Percentiles rank a stretch among this genome's conserved stretches.
phyloP scores from a whole-genome alignment of 2,113 vertebrate genomes.

The Dipodomys stephensi region DNA sequence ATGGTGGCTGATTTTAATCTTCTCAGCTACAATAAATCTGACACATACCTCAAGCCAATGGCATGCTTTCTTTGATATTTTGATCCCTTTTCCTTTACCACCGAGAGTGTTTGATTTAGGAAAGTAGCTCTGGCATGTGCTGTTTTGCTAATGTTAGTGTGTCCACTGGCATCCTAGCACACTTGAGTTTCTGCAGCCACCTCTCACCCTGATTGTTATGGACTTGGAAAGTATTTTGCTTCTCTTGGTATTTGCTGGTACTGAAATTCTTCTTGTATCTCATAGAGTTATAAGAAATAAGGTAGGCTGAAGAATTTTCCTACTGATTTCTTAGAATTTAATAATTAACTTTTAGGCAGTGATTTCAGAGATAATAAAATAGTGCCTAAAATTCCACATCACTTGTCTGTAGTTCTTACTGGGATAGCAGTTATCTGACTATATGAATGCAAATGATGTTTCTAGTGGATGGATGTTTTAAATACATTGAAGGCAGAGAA shows the following conservation, averaged over 20 bases:
- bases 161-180: conserved; percentile 53
- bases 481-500: not conserved
- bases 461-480: not conserved
- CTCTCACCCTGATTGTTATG: conserved; percentile 28
- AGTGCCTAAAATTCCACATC: not conserved
- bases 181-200: conserved; percentile 38
- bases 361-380: conserved; percentile 26
- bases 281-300: conserved; percentile 31
- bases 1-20: conserved; percentile 78
- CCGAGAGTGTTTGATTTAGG: conserved; percentile 65
- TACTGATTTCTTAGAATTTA: not conserved
- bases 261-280: conserved; percentile 31
- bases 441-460: conserved; percentile 7
- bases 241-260: conserved; percentile 48
- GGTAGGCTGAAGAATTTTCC: conserved; percentile 40
- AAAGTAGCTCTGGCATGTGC: conserved; percentile 52
- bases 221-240: conserved; percentile 45
- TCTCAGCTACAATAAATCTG: conserved; percentile 78
- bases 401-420: not conserved
- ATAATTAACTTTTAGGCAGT: conserved; percentile 12
- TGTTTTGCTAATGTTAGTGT: conserved; percentile 63
- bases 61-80: conserved; percentile 76
- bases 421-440: conserved; percentile 6
- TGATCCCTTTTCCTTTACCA: conserved; percentile 71
- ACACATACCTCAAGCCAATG: conserved; percentile 62